These are phyloP conservation scores for Rhopilema esculentum DNA, from an alignment of 30 jellyfish, hydroid and myxozoan species.

Conservation along the genomic window DNA sequence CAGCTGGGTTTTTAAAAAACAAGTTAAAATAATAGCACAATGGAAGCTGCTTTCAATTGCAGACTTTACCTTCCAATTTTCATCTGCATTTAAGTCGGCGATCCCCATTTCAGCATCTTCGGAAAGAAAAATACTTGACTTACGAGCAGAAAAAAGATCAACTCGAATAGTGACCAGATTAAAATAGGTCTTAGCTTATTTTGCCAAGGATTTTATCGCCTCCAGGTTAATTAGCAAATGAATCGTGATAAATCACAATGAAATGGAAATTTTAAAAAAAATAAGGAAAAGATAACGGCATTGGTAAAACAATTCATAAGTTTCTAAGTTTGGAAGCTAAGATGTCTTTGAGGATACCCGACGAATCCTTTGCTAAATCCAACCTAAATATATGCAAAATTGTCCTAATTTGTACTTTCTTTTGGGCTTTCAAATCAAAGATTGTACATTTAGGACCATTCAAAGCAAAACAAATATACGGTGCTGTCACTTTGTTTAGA, in stretches of 20 bases:
- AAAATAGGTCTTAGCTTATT: not conserved
- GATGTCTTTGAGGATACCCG: not conserved
- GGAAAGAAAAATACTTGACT: not conserved
- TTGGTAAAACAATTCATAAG: not conserved
- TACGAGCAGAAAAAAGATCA: not conserved
- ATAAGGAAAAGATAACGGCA: not conserved
- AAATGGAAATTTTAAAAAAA: not conserved
- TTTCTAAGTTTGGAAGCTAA: not conserved
- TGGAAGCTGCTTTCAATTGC: too few relatives aligned
- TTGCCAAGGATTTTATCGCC: not conserved
- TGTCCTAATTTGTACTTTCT: not conserved
- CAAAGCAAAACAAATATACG: not conserved
- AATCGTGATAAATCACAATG: not conserved
- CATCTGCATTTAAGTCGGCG: too few relatives aligned
- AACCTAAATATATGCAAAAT: not conserved
- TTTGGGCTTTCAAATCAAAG: not conserved
- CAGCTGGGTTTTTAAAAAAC: too few relatives aligned
- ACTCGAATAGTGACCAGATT: not conserved
- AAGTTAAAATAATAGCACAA: too few relatives aligned
- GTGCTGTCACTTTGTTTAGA: too few relatives aligned
- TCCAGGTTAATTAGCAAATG: not conserved
- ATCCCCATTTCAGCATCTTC: not conserved
- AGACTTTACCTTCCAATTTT: too few relatives aligned
- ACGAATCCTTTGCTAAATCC: not conserved
- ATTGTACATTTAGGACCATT: not conserved